phyloP scores from a whole-genome alignment of 2,113 vertebrate species.

The Cathartes aura region DNA sequence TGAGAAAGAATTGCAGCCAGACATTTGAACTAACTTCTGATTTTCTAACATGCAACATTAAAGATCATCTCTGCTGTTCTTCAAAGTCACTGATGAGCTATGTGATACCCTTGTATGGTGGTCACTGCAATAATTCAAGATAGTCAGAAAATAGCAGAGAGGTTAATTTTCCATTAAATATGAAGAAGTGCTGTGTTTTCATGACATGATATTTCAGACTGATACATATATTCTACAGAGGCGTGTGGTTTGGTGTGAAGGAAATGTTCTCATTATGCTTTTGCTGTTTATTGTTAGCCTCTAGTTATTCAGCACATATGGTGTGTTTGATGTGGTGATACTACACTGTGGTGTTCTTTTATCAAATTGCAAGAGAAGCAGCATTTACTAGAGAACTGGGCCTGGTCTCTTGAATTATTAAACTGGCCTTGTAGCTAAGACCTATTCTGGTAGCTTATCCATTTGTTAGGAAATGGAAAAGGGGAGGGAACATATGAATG shows the following conservation, averaged over 20 bases:
- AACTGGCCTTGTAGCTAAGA: neutral
- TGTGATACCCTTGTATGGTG: neutral
- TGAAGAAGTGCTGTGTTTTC: neutral
- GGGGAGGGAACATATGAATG: neutral
- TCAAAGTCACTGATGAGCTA: neutral
- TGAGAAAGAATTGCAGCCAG: neutral
- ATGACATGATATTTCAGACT: neutral
- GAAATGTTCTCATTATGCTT: neutral
- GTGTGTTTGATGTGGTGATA: neutral
- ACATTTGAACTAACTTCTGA: neutral
- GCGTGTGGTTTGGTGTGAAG: neutral
- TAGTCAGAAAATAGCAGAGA: neutral
- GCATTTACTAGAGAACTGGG: neutral
- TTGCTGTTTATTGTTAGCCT: neutral
- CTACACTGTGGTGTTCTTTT: neutral
- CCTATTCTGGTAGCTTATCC: neutral
- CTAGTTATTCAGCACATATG: neutral
- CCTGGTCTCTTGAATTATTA: neutral
- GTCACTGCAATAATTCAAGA: neutral
- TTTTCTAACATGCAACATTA: neutral
- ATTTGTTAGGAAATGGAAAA: neutral
- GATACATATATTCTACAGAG: neutral
- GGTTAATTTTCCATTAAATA: neutral
- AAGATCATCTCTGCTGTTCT: neutral
- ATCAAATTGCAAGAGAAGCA: neutral